Base-by-base conservation (phyloP, 2,797 vertebrate species). In the Chelidonichthys spinosus region DNA sequence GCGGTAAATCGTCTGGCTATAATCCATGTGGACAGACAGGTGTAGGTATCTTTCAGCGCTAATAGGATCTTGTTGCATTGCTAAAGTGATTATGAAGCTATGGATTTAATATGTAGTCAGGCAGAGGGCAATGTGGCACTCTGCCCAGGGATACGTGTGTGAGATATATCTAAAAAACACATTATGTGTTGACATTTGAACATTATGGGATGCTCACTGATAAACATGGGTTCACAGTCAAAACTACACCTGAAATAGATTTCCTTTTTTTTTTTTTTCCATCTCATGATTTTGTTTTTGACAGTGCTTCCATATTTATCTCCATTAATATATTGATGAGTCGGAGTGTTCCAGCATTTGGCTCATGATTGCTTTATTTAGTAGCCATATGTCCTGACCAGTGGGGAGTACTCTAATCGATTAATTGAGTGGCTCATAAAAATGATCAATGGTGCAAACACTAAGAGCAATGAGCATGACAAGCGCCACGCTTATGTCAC, bases 351-450 rank as follows among this genome's bases (percentile, higher is more conserved):
- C 89, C 91, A 94, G 82, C 90, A 92, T 87, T 92, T 87, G 87
- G 86, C 91, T 92, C 92, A 91, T 95, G 94, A 94, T 95, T 94
- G 93, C 95, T 96, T 97, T 93, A 95, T 95, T 95, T 95, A 94
- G 93, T 91, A 93, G 93, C 95, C 91, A 82, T 95, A 94, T 91
- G 91, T 94, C 93, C 92, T 92, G 93, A 95, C 92, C 95, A 94
- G 95, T 92, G 92, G 94, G 95, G 95, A 96, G 94, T 95, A 92
- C 95, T 93, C 95, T 94, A 95, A 97, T 97, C 89, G 95, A 97
- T 97, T 95, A 91, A 94, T 92, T 93, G 95, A 96, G 95, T 95
- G 93, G 92, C 94, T 96, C 94, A 92, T 96, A 96, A 96, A 95
- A 95, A 86, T 96, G 96, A 97, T 96, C 92, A 95, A 96, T 95